Percentiles rank a stretch among this genome's conserved stretches.
These are phyloP conservation scores for Dendrolimus punctatus DNA, from an alignment of 1,140 invertebrate genomes.

Conservation along the genomic window DNA sequence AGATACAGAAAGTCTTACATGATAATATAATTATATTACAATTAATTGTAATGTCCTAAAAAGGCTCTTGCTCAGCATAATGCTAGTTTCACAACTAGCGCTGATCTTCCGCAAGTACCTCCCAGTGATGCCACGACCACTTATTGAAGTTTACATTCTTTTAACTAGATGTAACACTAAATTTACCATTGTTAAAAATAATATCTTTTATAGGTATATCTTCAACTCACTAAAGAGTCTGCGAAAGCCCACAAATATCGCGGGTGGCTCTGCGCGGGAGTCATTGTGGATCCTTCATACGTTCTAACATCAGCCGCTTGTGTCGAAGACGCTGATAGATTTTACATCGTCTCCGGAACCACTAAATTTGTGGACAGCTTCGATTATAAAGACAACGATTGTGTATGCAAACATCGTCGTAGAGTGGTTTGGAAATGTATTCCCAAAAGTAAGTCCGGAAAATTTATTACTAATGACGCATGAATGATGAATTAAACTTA, in stretches of 20 bases:
- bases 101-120: too few species aligned
- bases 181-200: background rate
- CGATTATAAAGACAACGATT: slow-evolving; percentile 49
- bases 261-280: slow-evolving; percentile 58
- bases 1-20: too few species aligned
- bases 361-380: slow-evolving; percentile 57
- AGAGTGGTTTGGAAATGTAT: slow-evolving; percentile 64
- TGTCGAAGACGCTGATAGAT: slow-evolving; percentile 58
- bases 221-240: slow-evolving; percentile 55
- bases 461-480: too few species aligned
- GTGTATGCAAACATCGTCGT: slow-evolving; percentile 52
- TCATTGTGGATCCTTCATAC: slow-evolving; percentile 44
- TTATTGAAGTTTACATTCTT: too few species aligned
- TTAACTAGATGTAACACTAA: too few species aligned
- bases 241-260: slow-evolving; percentile 58
- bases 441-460: slow-evolving; percentile 64
- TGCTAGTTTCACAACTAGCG: too few species aligned
- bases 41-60: too few species aligned
- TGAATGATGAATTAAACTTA: too few species aligned
- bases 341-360: slow-evolving; percentile 60
- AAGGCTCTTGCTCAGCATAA: too few species aligned
- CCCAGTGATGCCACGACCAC: too few species aligned
- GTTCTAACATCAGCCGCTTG: slow-evolving; percentile 59
- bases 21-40: too few species aligned
- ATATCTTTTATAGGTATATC: slow-evolving; percentile 40